Evolutionary conservation across 2,888 invertebrate species (phyloP).

Genomic region (Schizaphis graminum): DNA sequence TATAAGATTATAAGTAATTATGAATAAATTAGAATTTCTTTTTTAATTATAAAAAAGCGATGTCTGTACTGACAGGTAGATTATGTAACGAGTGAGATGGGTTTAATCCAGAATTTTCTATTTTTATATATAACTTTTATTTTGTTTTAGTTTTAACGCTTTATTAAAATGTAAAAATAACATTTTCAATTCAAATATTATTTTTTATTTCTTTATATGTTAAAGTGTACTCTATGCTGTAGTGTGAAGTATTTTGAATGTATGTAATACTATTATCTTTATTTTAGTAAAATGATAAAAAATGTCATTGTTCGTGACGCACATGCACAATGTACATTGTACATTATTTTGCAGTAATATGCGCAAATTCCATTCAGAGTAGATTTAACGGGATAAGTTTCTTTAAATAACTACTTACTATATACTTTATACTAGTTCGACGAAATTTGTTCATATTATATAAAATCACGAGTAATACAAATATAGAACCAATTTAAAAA

Average conservation of each 20-base stretch:
- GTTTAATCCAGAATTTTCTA: neutral
- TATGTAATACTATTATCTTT: neutral
- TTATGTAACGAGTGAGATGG: slow-evolving; percentile 8
- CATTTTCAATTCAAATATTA: neutral
- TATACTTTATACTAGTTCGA: neutral
- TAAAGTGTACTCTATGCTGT: neutral
- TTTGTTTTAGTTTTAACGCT: neutral
- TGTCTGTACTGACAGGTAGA: neutral
- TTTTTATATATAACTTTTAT: neutral
- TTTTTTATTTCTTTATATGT: neutral
- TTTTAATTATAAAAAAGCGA: neutral
- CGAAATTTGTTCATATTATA: neutral
- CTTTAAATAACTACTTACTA: neutral
- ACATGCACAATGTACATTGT: neutral
- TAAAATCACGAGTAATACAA: neutral
- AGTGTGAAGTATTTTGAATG: neutral
- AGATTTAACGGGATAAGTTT: neutral
- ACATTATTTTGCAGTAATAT: neutral
- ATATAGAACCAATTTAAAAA: neutral
- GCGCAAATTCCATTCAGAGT: neutral
- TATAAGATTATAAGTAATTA: neutral
- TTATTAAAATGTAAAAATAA: neutral
- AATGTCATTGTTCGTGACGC: neutral
- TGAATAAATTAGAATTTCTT: neutral
- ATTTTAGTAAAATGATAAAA: neutral